phyloP scores from a whole-genome alignment of 2,113 vertebrate genomes.

The Hippocampus guttulatus region DNA sequence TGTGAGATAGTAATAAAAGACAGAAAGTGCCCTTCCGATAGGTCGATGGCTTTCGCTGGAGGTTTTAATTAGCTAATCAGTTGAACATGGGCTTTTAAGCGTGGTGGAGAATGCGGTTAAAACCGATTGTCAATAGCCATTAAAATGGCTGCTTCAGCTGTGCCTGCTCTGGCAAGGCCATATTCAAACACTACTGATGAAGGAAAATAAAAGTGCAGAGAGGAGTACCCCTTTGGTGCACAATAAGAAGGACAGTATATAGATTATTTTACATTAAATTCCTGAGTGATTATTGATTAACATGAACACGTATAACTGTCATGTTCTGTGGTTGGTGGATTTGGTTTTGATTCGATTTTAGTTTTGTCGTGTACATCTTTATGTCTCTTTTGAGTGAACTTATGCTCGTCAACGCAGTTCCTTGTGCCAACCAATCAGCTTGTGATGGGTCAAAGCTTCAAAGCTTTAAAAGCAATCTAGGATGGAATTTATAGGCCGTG shows the following conservation, averaged over 20 bases:
- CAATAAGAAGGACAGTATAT: background rate
- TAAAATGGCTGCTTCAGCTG: constrained; percentile 52
- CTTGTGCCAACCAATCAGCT: too few species aligned
- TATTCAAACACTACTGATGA: background rate
- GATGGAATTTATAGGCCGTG: too few species aligned
- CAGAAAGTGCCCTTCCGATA: constrained; percentile 22
- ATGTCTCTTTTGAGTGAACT: too few species aligned
- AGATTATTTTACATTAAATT: background rate
- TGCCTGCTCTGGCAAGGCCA: constrained; percentile 22
- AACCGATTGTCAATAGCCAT: constrained; percentile 65
- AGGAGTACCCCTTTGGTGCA: background rate
- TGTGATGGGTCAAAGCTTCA: too few species aligned
- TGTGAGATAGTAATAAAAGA: background rate
- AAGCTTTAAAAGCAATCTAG: too few species aligned
- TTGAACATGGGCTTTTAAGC: constrained; percentile 70
- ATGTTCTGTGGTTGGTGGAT: too few species aligned
- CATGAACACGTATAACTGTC: background rate
- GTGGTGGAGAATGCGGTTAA: constrained; percentile 50
- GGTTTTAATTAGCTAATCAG: constrained; percentile 74
- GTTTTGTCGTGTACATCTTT: too few species aligned
- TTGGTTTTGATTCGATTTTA: too few species aligned
- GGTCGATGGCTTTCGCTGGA: constrained; percentile 62
- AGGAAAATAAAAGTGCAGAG: background rate
- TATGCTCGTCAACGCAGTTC: too few species aligned
- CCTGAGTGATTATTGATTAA: background rate